Percentiles rank a stretch among this genome's conserved stretches.
Conservation (phyloP, 2,113 vertebrate genomes). For the Onychorhynchus coronatus region DNA sequence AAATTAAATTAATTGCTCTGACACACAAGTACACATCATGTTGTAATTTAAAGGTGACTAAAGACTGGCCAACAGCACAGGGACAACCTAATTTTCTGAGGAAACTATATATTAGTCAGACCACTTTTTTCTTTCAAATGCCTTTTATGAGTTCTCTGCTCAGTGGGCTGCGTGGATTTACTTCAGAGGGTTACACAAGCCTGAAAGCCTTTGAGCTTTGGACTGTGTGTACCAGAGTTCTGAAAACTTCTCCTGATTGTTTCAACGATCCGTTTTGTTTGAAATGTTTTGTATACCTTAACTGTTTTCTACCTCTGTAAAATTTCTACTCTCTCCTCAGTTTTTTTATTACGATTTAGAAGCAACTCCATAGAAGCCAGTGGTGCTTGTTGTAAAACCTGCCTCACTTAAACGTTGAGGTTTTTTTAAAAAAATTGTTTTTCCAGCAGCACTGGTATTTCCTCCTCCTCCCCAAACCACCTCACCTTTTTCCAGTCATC, state of each 20-base stretch:
- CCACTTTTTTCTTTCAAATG: neutral
- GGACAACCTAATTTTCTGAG: neutral
- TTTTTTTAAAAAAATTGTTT: neutral
- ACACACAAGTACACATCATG: neutral
- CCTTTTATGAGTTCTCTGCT: neutral
- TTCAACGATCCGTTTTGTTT: neutral
- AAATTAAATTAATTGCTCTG: neutral
- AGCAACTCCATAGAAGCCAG: neutral
- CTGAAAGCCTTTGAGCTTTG: neutral
- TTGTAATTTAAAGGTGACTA: neutral
- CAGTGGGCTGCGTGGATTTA: neutral
- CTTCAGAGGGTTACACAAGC: neutral
- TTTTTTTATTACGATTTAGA: neutral
- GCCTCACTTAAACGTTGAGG: neutral
- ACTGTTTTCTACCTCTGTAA: neutral
- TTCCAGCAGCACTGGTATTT: slow-evolving; percentile 56
- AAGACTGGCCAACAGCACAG: neutral
- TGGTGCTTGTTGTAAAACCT: neutral
- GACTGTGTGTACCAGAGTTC: neutral
- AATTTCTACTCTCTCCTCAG: neutral
- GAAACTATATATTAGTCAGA: neutral
- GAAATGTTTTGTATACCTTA: neutral
- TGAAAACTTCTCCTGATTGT: neutral
- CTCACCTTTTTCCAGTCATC: slow-evolving; percentile 68
- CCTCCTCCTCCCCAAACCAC: slow-evolving; percentile 66